phyloP scores from a whole-genome alignment of 2,113 vertebrate species.

The Paramormyrops kingsleyae region DNA sequence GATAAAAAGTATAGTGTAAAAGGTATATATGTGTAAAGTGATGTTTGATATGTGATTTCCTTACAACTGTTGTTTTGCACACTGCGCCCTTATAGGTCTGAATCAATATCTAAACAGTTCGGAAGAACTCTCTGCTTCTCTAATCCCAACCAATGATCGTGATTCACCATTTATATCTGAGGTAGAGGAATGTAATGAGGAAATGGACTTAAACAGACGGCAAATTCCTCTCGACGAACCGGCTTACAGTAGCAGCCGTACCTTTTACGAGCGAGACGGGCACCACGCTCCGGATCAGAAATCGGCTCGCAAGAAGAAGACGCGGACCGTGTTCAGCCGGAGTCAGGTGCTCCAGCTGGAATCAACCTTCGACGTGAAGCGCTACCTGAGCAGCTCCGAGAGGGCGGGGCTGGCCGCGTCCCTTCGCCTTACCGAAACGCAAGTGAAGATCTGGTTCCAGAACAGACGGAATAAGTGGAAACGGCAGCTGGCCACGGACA shows the following conservation, averaged over 20 bases:
- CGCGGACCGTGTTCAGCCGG: slow-evolving; percentile 75
- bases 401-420: slow-evolving; percentile 69
- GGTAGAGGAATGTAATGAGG: slow-evolving; percentile 40
- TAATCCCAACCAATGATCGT: slow-evolving; percentile 54
- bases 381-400: slow-evolving; percentile 78
- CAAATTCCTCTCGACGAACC: slow-evolving; percentile 30
- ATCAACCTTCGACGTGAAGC: slow-evolving; percentile 77
- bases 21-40: background rate
- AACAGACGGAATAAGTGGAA: slow-evolving; percentile 86
- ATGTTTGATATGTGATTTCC: background rate
- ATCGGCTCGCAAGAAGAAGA: slow-evolving; percentile 70
- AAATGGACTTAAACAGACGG: slow-evolving; percentile 33
- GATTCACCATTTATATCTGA: slow-evolving; percentile 63
- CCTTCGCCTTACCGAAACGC: slow-evolving; percentile 76
- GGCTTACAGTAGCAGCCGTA: slow-evolving; percentile 34
- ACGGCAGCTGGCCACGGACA: slow-evolving; percentile 72
- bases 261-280: slow-evolving; percentile 30
- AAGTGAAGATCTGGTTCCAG: slow-evolving; percentile 85
- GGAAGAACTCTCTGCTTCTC: slow-evolving; percentile 14
- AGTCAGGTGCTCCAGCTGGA: slow-evolving; percentile 79
- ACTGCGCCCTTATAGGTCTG: slow-evolving; percentile 29
- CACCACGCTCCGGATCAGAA: slow-evolving; percentile 37
- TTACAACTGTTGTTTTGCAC: background rate
- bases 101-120: background rate
- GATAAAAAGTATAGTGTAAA: background rate